A percentile compares a stretch with the other conserved stretches of the same genome.
Evolutionary conservation across 2,797 vertebrate species (phyloP).

Genomic region (Smutsia gigantea): DNA sequence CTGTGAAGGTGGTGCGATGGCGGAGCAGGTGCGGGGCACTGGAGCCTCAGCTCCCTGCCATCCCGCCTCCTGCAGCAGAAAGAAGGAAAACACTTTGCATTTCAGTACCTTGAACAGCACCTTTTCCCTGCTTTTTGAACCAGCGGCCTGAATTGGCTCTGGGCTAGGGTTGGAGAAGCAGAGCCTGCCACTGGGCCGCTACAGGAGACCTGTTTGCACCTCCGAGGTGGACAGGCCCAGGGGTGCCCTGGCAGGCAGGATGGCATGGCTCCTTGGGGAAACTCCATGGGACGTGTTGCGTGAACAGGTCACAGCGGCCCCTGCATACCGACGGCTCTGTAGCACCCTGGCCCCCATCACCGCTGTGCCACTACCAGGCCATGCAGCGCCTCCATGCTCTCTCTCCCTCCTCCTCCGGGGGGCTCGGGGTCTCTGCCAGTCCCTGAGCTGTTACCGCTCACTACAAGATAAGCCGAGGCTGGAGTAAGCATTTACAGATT

Average conservation of each 20-base stretch:
- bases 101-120: background rate
- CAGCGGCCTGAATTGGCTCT: too few species aligned
- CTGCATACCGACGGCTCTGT: too few species aligned
- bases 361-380: background rate
- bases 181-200: too few species aligned
- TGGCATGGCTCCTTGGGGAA: background rate
- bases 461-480: rapidly evolving
- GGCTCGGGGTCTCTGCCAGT: rapidly evolving
- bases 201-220: too few species aligned
- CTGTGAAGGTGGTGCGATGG: background rate
- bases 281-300: rapidly evolving
- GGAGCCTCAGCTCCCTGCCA: rapidly evolving
- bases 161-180: background rate
- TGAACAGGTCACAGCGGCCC: background rate
- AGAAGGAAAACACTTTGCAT: background rate
- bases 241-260: background rate
- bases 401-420: rapidly evolving
- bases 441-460: rapidly evolving
- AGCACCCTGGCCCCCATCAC: rapidly evolving
- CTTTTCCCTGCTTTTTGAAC: background rate
- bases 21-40: rapidly evolving
- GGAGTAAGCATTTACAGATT: rapidly evolving
- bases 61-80: background rate
- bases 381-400: too few species aligned
- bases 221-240: too few species aligned